Base-by-base conservation (phyloP, 2,888 invertebrate genomes). In the Diarsia mendica region DNA sequence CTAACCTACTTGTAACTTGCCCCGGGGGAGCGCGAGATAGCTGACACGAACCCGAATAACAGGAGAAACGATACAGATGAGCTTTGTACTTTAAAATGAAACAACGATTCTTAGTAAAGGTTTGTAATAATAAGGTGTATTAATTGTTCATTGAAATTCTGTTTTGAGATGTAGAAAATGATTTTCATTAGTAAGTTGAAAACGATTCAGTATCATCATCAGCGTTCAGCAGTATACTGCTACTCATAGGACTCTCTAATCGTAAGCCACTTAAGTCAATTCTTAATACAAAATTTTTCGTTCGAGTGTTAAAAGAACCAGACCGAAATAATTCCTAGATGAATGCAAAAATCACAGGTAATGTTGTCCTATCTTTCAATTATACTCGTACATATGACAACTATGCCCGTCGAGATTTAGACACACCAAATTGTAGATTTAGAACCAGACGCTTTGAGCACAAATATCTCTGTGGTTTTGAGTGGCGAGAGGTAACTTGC, bases 71-170 rank as follows among this genome's bases (percentile, higher is more conserved):
- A 75, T 71, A 61, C 69, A 77, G 67, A 82, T 65, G 74, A 83
- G 85, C 75, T 75, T 82, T 75, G 75, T 71, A 55, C 58, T 82
- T 75, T 61, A 71, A 74, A 83, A 83, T 73, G 79, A 81, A 72
- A 72, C 68, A 70, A 53, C 6, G 39, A 67, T 55, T 51, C 51
- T 80, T 67, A 83, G 58, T 63, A 77, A 67, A 15, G 46, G 55
- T 58, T 60, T 63, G 44, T 48, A 48, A n/a, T 69, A 78, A 39
- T 58, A 68, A 39, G 39, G 39, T 39, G 39, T 39, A 2, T 48
- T n/a, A n/a, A n/a, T 48, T 48, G 53, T 53, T 81, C 23, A 49
- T 46, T 75, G 60, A 75, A 78, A 44, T 65, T 48, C n/a, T 79
- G 15, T 79, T 69, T 70, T 33, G 23, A 15, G 2, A n/a, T 53